Percentiles rank a stretch among this genome's conserved stretches.
Evolutionary conservation across 2,113 vertebrate species (phyloP).

Genomic region (Myotis brandtii): DNA sequence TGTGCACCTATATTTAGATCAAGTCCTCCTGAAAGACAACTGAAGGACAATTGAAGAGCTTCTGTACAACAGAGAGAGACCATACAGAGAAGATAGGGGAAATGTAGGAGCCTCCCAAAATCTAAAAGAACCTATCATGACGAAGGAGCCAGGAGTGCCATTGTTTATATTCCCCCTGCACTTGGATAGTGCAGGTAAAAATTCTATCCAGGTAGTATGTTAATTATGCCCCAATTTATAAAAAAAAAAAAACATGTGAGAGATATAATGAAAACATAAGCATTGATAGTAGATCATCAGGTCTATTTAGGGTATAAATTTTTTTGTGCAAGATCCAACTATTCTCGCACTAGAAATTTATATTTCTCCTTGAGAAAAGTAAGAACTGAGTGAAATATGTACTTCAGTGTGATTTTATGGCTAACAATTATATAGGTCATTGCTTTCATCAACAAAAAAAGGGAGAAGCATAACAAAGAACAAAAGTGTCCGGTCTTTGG

Average conservation of each 20-base stretch:
- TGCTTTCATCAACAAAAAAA: background rate
- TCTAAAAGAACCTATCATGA: background rate
- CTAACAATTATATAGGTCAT: background rate
- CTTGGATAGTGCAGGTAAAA: background rate
- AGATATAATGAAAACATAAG: background rate
- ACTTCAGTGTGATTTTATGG: background rate
- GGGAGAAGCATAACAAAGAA: background rate
- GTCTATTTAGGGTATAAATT: background rate
- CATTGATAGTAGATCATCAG: background rate
- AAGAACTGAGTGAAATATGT: background rate
- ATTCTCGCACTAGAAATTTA: background rate
- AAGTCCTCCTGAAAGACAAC: background rate
- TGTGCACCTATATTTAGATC: background rate
- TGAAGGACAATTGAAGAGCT: background rate
- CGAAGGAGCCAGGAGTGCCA: background rate
- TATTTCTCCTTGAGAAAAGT: background rate
- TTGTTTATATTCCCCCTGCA: background rate
- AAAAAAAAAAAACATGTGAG: background rate
- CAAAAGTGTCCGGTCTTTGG: background rate
- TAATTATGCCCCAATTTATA: background rate
- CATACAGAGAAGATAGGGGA: background rate
- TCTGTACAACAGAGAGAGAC: background rate
- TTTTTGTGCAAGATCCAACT: background rate
- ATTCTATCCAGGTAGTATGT: background rate
- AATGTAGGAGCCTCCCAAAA: background rate